Evolutionary conservation across 2,113 vertebrate genomes (phyloP), one percentile per base, ranked within the genome.

Genomic region (Cavia porcellus): DNA sequence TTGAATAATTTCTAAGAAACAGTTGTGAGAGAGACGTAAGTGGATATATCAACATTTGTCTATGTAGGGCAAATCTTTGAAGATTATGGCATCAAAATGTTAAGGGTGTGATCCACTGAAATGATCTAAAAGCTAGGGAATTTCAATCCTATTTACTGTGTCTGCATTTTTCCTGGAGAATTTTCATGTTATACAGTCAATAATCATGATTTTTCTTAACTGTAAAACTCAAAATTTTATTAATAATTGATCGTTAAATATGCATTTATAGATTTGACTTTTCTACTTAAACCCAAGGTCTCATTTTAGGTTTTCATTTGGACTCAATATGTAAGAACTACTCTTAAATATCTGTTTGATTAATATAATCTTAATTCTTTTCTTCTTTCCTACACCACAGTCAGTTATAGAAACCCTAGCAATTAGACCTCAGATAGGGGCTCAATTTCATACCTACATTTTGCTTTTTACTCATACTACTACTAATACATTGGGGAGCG

Each of bases 291-390:
- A 61, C 3, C 0, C 5, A 74, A 84, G 28, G 38, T 25, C 5
- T 92, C 25, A 42, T 28, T 92, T 96, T 80, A 57, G 79, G 68
- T 96, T 90, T 82, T 77, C 55, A 93, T 7, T 57, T 74, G 55
- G 25, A 3, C 32, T 68, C 61, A 86, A 38, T 68, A 89, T 47
- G 20, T 62, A 15, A 82, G 87, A 96, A 11, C 35, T 0, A 84
- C n/a, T 59, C 14, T 70, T 28, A 91, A 74, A 91, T 86, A 10
- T 64, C 50, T 64, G 7, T 66, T 3, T 17, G 64, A 87, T 92
- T 70, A 86, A 74, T 75, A 64, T 0, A 64, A 70, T 38, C 5
- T 68, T 15, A 59, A 32, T 89, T 86, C 3, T 19, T 91, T 8
- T 28, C 30, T 87, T 92, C 7, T 62, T 32, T 83, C 50, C 28